Evolutionary conservation across 2,797 vertebrate species (phyloP).

Genomic region (Catharus ustulatus): DNA sequence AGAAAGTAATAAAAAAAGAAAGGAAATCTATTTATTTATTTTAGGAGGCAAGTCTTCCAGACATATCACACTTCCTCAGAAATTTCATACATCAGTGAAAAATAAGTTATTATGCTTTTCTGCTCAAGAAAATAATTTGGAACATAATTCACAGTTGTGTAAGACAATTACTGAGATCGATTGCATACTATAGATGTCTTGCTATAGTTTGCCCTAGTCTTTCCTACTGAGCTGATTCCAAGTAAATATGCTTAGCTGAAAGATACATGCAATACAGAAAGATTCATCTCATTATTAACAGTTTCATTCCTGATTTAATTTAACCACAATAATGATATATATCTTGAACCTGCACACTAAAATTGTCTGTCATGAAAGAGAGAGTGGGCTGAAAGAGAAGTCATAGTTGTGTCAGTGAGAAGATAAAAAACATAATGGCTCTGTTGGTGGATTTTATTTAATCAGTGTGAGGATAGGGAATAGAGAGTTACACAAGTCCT

Average conservation of each 20-base stretch:
- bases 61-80: not conserved
- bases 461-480: not conserved
- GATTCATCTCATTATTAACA: conserved; percentile 48
- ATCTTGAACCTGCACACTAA: not conserved
- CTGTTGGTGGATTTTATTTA: conserved; percentile 12
- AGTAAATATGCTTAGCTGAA: conserved; percentile 42
- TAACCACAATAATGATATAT: not conserved
- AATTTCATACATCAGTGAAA: conserved; percentile 45
- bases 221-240: conserved; percentile 17
- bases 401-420: not conserved
- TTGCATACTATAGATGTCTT: conserved; percentile 8
- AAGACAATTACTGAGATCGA: conserved; percentile 63
- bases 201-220: conserved; percentile 2
- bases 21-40: not conserved
- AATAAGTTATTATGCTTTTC: conserved; percentile 48
- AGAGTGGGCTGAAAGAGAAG: conserved; percentile 8
- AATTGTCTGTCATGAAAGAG: not conserved
- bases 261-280: conserved; percentile 37
- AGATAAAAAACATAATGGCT: not conserved
- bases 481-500: not conserved
- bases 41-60: not conserved
- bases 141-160: conserved; percentile 60
- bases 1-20: accelerated
- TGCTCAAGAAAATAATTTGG: conserved; percentile 55
- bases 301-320: conserved; percentile 51